Percentiles rank a stretch among this genome's conserved stretches.
These are phyloP conservation scores for Leptinotarsa undecemlineata DNA, from an alignment of 1,140 invertebrate genomes.

Conservation along the genomic window DNA sequence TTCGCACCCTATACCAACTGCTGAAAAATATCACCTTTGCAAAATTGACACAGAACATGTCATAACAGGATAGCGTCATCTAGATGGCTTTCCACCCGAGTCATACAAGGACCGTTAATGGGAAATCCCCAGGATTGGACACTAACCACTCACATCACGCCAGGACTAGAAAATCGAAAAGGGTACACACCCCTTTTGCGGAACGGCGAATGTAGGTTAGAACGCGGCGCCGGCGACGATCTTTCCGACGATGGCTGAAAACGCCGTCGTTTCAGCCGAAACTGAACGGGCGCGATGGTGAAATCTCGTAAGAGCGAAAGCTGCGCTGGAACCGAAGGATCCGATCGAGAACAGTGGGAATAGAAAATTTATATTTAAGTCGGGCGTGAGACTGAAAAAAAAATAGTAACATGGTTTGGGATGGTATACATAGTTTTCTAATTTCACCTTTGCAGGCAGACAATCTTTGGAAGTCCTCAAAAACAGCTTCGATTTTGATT, in stretches of 20 bases:
- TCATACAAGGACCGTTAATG: conserved; percentile 17
- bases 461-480: no score
- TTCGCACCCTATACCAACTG: background rate
- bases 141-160: conserved; percentile 8
- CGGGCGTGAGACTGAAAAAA: no score
- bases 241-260: conserved; percentile 16
- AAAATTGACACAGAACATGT: conserved; percentile 43
- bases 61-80: conserved; percentile 39
- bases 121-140: conserved; percentile 11
- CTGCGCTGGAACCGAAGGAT: background rate
- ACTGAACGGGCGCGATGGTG: conserved; percentile 14
- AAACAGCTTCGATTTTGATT: no score
- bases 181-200: conserved; percentile 27
- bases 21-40: conserved; percentile 31
- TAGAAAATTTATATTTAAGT: no score
- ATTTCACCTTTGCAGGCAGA: no score
- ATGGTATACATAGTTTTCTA: no score
- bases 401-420: no score
- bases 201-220: conserved; percentile 1
- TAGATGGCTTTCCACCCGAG: conserved; percentile 6
- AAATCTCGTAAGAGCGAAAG: conserved; percentile 19
- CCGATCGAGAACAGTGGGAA: background rate
- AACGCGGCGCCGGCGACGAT: background rate
- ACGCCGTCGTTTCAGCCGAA: conserved; percentile 20
- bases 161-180: conserved; percentile 11